A percentile compares a stretch with the other conserved stretches of the same genome.
These are phyloP conservation scores for Melopsittacus undulatus DNA, from an alignment of 2,797 vertebrate genomes.

Conservation along the genomic window DNA sequence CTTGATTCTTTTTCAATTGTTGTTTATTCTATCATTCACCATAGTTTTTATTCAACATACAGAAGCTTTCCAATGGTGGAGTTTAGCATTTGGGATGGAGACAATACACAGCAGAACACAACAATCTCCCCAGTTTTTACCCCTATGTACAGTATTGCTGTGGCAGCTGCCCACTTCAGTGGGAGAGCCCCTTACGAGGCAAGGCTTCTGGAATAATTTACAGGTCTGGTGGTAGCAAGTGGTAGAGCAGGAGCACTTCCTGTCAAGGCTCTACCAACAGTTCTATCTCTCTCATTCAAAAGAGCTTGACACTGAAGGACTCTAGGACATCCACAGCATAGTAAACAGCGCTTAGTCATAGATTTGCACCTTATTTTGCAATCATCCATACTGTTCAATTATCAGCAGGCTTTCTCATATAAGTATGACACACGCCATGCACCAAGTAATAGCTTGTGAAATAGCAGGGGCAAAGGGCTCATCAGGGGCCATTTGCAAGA, in stretches of 20 bases:
- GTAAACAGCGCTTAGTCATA: neutral
- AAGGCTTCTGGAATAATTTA: neutral
- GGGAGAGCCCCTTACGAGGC: neutral
- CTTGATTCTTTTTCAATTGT: neutral
- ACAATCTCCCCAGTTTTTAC: neutral
- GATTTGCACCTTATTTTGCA: neutral
- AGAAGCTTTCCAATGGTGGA: neutral
- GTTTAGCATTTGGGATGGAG: neutral
- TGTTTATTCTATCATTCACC: neutral
- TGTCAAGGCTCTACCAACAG: neutral
- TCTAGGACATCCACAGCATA: neutral
- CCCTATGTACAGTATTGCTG: neutral
- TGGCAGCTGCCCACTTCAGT: neutral
- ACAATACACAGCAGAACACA: neutral
- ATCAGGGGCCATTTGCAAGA: neutral
- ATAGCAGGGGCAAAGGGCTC: neutral
- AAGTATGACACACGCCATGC: neutral
- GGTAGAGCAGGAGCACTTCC: neutral
- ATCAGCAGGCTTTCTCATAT: neutral
- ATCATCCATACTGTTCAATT: neutral
- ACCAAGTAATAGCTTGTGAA: neutral
- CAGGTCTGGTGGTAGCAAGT: accelerated
- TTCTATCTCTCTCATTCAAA: neutral
- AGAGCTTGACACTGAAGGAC: neutral
- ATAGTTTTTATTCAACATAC: neutral